Base-by-base conservation (phyloP, 2,113 vertebrate species). In the Mixornis gularis region DNA sequence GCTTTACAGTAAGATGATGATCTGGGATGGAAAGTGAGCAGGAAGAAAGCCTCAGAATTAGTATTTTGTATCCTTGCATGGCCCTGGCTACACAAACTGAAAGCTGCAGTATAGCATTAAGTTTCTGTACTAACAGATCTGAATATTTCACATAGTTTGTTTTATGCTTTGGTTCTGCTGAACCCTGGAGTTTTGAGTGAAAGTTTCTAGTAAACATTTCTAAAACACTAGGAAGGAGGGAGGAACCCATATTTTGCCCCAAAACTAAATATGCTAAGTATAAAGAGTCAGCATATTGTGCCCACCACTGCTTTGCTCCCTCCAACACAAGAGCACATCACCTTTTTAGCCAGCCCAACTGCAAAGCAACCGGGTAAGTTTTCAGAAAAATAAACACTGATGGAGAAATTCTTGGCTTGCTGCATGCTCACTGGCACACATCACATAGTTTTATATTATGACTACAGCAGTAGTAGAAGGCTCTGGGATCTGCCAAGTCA, bases 401-500 rank as follows among this genome's bases (percentile, higher is more conserved):
- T 49, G 38, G 65, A 64, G 87, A 68, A 90, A 92, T 93, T 95
- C 72, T 81, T 95, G 89, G 94, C 93, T 69, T 56, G 82, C 87
- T 86, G 41, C 22, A 24, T 20, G 56, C 34, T 79, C 66, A 46
- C 79, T 91, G 91, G 92, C 95, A 92, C 76, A 78, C 72, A 89
- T 27, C 86, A 80, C 71, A 82, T 64, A 87, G 73, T 53, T 89
- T 89, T 65, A 46, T 93, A 95, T 92, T 96, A 86, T 92, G 85
- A 87, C 92, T 95, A 78, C 62, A 92, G 89, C 62, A 63, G 73
- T 81, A 92, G 92, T 79, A 60, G 94, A 81, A 95, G 76, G 62
- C 56, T 95, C 62, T 77, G 77, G 14, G 87, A 91, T 90, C 79
- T 89, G 87, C 95, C 95, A 97, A 95, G 84, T 86, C 77, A 96